Evolutionary conservation across 2,797 vertebrate species (phyloP).

Genomic region (Cuculus canorus): DNA sequence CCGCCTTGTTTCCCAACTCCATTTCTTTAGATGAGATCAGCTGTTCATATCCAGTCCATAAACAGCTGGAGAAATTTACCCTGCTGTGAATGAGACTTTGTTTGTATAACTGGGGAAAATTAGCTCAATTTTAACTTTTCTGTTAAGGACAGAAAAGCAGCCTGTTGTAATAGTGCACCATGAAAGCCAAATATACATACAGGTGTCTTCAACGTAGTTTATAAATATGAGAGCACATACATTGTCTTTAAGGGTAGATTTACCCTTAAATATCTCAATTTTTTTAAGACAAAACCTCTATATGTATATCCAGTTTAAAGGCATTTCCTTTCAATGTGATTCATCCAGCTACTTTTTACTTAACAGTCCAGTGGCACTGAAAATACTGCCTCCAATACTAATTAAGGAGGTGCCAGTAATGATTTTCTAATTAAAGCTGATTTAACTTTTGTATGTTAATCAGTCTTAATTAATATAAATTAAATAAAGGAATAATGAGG

Average conservation of each 20-base stretch:
- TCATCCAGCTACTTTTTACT: neutral
- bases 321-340: neutral
- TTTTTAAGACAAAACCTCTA: neutral
- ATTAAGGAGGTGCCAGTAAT: neutral
- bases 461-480: conserved; percentile 37
- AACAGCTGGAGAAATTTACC: conserved; percentile 37
- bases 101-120: conserved; percentile 26
- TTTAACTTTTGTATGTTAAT: conserved; percentile 40
- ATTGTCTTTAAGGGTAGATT: neutral
- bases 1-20: conserved; percentile 25
- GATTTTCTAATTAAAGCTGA: conserved; percentile 18
- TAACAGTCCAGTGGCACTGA: neutral
- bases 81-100: conserved; percentile 40
- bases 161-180: neutral
- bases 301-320: neutral
- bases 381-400: neutral
- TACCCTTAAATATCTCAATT: neutral
- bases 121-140: neutral
- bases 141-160: neutral
- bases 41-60: conserved; percentile 16
- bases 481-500: conserved; percentile 30
- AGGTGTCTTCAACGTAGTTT: neutral
- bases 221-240: neutral
- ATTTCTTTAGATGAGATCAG: conserved; percentile 22
- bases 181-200: neutral